These are phyloP conservation scores for Cancer borealis DNA, from an alignment of 2,888 invertebrate genomes.

Conservation along the genomic window DNA sequence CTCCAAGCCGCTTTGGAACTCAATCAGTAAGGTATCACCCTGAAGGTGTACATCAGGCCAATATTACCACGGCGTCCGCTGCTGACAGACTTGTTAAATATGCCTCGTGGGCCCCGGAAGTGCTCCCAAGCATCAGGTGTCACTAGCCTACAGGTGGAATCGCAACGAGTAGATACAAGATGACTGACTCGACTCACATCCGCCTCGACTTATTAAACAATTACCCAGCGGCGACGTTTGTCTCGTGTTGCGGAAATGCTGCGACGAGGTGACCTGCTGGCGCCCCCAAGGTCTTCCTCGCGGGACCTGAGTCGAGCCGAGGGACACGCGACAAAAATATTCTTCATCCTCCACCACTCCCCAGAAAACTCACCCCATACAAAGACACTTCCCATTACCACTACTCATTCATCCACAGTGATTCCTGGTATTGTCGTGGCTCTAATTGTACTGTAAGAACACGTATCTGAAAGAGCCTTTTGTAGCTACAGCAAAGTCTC, in stretches of 20 bases:
- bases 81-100: not conserved
- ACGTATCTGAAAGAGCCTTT: not conserved
- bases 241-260: slow-evolving; percentile 15
- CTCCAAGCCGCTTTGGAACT: not conserved
- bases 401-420: not conserved
- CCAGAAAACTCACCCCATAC: not conserved
- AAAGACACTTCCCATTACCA: not conserved
- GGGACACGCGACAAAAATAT: not conserved
- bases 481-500: not conserved
- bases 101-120: not conserved
- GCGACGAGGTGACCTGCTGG: not conserved
- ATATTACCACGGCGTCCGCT: not conserved
- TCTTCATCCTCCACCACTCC: not conserved
- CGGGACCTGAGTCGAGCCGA: not conserved
- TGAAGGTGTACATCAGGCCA: not conserved
- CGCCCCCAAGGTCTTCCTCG: not conserved
- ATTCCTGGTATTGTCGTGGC: not conserved
- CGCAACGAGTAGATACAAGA: not conserved
- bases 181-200: not conserved
- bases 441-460: not conserved
- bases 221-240: not conserved
- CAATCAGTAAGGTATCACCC: not conserved
- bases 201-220: slow-evolving; percentile 20
- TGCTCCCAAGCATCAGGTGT: not conserved
- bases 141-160: not conserved